Percentiles rank a stretch among this genome's conserved stretches.
Evolutionary conservation across 1,140 invertebrate species (phyloP).

Genomic region (Mizuhopecten yessoensis): DNA sequence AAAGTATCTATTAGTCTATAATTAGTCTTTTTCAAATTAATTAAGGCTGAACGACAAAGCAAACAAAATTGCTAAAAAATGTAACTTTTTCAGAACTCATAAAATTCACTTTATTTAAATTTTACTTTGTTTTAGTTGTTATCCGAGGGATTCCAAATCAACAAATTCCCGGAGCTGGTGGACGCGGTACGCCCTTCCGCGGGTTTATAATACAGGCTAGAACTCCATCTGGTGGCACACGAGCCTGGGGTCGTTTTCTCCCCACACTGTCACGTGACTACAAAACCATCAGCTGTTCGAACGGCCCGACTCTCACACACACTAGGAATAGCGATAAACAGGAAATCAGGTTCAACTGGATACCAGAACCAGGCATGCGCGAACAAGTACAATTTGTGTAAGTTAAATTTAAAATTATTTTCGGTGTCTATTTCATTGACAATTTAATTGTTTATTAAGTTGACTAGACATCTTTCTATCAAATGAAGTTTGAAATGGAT

Average conservation of each 20-base stretch:
- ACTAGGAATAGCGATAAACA: slow-evolving; percentile 54
- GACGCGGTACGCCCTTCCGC: slow-evolving; percentile 44
- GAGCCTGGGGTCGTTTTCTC: slow-evolving; percentile 51
- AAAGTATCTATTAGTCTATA: too few relatives aligned
- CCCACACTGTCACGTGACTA: slow-evolving; percentile 32
- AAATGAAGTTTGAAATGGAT: too few relatives aligned
- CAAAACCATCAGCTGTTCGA: slow-evolving; percentile 51
- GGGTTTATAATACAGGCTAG: slow-evolving; percentile 59
- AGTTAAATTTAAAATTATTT: background rate
- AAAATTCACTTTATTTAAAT: too few relatives aligned
- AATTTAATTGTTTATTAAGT: too few relatives aligned
- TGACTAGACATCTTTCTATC: too few relatives aligned
- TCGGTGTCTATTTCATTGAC: background rate
- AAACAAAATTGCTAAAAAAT: too few relatives aligned
- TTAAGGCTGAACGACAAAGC: too few relatives aligned
- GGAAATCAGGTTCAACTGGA: slow-evolving; percentile 50
- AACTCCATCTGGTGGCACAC: slow-evolving; percentile 45
- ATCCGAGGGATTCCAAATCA: background rate
- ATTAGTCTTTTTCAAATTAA: too few relatives aligned
- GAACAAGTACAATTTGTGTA: slow-evolving; percentile 61
- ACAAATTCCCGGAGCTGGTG: slow-evolving; percentile 1
- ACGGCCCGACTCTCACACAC: slow-evolving; percentile 55
- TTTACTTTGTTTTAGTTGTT: background rate
- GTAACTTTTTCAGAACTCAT: too few relatives aligned
- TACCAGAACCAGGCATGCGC: slow-evolving; percentile 50